Base-by-base conservation (phyloP, 1,140 invertebrate genomes). In the Oryzaephilus surinamensis region DNA sequence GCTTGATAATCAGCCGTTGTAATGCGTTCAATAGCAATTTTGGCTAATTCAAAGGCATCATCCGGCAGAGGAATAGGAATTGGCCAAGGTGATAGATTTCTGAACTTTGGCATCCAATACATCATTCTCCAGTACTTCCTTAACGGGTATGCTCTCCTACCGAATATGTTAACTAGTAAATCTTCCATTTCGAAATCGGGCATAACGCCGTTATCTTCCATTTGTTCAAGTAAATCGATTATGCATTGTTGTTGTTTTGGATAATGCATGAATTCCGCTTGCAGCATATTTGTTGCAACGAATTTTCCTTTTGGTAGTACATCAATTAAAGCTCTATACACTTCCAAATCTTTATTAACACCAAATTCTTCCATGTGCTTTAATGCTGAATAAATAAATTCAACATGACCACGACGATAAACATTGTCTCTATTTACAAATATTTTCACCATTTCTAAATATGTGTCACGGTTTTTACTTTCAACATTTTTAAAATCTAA, bases 21-120 rank as follows among this genome's bases (percentile, higher is more conserved):
- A 59, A 98, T 96, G 54, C 90, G 77, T 45, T 78, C 63, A 21
- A 99, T 76, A 0, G 91, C 91, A 16, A 94, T 39, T 53, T 76
- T 77, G 0, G 93, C 91, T n/a, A 97, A 57, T 61, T 89, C 80
- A 5, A 83, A 64, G 1, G 73, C 65, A 55, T 93, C 80, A 48
- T 67, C 70, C 2, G 87, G 84, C 18, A 86, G 46, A 1, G 76
- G 70, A 19, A 77, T 69, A 1, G 93, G 88, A 24, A 95, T 57
- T 1, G 78, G 76, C 78, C 86, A 98, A 2, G 95, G 95, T 48
- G 88, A 91, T 0, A 82, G 59, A 61, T 97, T 81, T 55, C 80
- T 87, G 54, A 98, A 91, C 63, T 98, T 98, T 3, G 94, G 92
- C 80, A 96, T 84, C 96, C 96, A 99, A 57, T 98, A 99, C 70